A percentile compares a stretch with the other conserved stretches of the same genome.
phyloP scores from a whole-genome alignment of 2,113 vertebrate species.

The Apteryx owenii region DNA sequence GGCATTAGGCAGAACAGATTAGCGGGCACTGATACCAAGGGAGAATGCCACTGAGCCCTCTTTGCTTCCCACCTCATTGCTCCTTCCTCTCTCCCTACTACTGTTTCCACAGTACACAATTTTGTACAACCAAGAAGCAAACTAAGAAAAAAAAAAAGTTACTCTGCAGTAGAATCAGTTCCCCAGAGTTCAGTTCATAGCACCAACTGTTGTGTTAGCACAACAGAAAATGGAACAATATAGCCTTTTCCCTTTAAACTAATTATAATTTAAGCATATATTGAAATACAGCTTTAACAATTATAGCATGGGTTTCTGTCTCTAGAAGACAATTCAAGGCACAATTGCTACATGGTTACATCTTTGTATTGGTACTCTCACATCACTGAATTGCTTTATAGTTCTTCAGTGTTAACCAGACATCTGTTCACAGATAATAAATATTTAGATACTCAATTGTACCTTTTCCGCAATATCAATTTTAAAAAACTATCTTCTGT shows the following conservation, averaged over 20 bases:
- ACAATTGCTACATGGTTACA: background rate
- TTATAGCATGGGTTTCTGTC: background rate
- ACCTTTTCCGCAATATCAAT: background rate
- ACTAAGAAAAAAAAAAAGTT: background rate
- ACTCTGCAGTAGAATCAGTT: background rate
- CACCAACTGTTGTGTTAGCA: background rate
- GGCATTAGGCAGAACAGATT: background rate
- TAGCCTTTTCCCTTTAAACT: background rate
- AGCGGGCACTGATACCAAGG: background rate
- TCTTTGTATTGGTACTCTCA: background rate
- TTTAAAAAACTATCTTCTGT: background rate
- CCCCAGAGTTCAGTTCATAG: background rate
- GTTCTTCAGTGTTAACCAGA: background rate
- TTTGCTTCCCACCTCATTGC: background rate
- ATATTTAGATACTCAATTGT: background rate
- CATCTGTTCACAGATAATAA: background rate
- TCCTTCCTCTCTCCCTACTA: background rate
- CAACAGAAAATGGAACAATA: background rate
- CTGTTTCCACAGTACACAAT: fast-evolving
- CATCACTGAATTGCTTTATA: background rate
- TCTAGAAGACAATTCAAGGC: background rate
- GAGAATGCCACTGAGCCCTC: fast-evolving
- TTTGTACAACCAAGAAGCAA: background rate
- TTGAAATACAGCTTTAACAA: background rate
- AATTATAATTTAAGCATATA: background rate